Evolutionary conservation across 2,113 vertebrate genomes (phyloP), one percentile per base, ranked within the genome.

Genomic region (Hypanus sabinus): DNA sequence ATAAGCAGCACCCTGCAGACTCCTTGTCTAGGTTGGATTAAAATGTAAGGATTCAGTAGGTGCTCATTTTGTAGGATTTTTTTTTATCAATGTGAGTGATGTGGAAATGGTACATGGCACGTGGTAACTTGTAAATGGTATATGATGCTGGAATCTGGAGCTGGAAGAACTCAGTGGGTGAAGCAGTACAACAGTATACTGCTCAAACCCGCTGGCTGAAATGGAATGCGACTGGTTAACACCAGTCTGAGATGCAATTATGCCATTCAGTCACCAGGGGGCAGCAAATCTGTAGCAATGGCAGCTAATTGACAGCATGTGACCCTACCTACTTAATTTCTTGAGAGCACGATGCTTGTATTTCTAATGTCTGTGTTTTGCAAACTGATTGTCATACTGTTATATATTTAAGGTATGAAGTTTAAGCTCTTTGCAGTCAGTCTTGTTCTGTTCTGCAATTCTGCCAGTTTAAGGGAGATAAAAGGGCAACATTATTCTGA

Each of bases 271-370:
- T 93, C 91, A 93, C 68, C 73, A 93, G 91, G 36, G 91, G 91
- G 24, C 91, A 93, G 91, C 91, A 93, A 30, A 93, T 93, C 91
- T 75, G 70, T 73, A 93, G 91, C 38, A 24, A 93, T 93, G 68
- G 46, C 36, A 73, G 70, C 22, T 55, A 93, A 55, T 93, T 71
- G 65, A 75, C 68, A 38, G 55, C 91, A 10, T 57, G n/a, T 65
- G 85, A 90, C n/a, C 24, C 1, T 85, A 27, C 22, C 57, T 55
- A 46, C 46, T 57, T 27, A 6, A 85, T 55, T 83, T 83, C 18
- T 83, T 55, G 7, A 83, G 80, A 83, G 20, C 22, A 22, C 6
- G 38, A 55, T 22, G 20, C 36, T 55, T 38, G 22, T 22, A 5
- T 83, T 33, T 62, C 12, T 62, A 62, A 62, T 60, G 12, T n/a